Percentiles rank a stretch among this genome's conserved stretches.
Conservation (phyloP, 2,888 invertebrate species). For the Cheilosia vulpina region DNA sequence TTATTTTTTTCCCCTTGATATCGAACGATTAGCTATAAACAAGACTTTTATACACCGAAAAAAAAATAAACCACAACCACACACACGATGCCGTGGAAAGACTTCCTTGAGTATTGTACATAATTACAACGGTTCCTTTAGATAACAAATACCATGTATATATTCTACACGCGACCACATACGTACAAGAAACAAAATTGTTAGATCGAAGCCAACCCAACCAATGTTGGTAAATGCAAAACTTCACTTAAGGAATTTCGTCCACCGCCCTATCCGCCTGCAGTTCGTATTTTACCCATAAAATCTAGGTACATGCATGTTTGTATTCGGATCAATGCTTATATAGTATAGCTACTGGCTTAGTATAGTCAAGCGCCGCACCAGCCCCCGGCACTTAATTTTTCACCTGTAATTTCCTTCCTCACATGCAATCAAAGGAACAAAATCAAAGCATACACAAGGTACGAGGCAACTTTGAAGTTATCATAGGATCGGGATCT, state of each 20-base stretch:
- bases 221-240: conserved; percentile 62
- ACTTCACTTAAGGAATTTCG: conserved; percentile 68
- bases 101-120: conserved; percentile 5
- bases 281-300: conserved; percentile 38
- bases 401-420: conserved; percentile 67
- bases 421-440: conserved; percentile 46
- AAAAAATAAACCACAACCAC: conserved; percentile 15
- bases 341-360: conserved; percentile 32
- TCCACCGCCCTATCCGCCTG: background rate
- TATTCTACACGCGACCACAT: conserved; percentile 45
- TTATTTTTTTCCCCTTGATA: conserved; percentile 43
- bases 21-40: conserved; percentile 62
- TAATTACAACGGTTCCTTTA: conserved; percentile 40
- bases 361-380: conserved; percentile 3
- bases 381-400: conserved; percentile 66
- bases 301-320: background rate
- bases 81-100: conserved; percentile 3
- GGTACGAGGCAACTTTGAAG: conserved; percentile 51
- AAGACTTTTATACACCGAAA: conserved; percentile 50
- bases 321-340: conserved; percentile 43
- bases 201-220: conserved; percentile 69
- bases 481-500: conserved; percentile 64
- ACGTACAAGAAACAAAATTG: conserved; percentile 53
- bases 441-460: conserved; percentile 60
- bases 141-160: conserved; percentile 35